These are phyloP conservation scores for Macaria notata DNA, from an alignment of 2,888 invertebrate genomes.

Conservation along the genomic window DNA sequence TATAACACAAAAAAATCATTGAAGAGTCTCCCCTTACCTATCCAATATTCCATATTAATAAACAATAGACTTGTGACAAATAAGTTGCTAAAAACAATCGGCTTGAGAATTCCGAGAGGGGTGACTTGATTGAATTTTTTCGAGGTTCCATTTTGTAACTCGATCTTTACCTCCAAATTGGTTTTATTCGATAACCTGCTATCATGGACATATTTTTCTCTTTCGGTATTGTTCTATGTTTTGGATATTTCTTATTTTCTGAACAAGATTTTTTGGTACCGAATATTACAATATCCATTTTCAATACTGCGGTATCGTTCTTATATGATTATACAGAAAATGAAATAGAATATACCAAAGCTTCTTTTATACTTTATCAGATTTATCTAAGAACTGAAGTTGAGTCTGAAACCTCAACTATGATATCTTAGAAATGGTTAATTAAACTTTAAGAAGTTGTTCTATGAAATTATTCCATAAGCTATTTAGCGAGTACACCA, in stretches of 20 bases:
- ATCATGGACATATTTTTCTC: constrained; percentile 20
- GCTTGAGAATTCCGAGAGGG: constrained; percentile 37
- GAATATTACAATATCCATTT: neutral
- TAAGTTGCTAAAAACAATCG: constrained; percentile 50
- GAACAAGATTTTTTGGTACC: neutral
- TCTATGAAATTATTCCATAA: constrained; percentile 17
- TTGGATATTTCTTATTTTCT: constrained; percentile 6
- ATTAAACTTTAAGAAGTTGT: constrained; percentile 14
- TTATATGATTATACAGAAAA: no score
- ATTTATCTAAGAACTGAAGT: neutral
- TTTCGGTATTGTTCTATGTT: constrained; percentile 12
- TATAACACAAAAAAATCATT: no score
- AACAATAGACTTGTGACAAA: constrained; percentile 62
- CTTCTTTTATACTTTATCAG: no score
- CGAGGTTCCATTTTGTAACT: constrained; percentile 31
- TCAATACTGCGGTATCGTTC: neutral
- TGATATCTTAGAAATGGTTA: constrained; percentile 16
- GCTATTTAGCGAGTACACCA: constrained; percentile 21
- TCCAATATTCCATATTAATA: constrained; percentile 54
- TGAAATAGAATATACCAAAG: no score
- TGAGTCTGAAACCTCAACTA: neutral
- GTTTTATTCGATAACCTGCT: constrained; percentile 30
- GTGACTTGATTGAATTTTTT: constrained; percentile 56
- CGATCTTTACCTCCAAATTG: constrained; percentile 32
- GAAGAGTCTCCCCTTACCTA: neutral